Conservation (phyloP, 2,113 vertebrate genomes). For the Enhydra lutris region DNA sequence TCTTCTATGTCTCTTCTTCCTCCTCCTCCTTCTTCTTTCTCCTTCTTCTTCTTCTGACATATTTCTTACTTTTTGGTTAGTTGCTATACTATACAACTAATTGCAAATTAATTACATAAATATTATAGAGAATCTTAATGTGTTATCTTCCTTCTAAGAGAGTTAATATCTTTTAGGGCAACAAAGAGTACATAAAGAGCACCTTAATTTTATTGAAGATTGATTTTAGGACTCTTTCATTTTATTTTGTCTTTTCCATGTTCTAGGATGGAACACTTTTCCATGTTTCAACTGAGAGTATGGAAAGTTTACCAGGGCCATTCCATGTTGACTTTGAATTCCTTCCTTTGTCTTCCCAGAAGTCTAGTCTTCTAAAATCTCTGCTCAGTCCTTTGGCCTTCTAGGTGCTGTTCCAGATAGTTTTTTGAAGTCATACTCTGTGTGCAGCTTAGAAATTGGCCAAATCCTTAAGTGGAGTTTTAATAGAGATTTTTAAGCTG, state of each 20-base stretch:
- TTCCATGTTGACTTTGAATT: neutral
- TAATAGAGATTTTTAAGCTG: neutral
- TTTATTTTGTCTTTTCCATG: neutral
- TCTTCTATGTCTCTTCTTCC: neutral
- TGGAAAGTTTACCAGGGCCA: neutral
- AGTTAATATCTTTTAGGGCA: neutral
- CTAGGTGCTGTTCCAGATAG: neutral
- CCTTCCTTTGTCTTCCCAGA: neutral
- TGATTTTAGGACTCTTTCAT: constrained; percentile 17
- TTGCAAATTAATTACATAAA: neutral
- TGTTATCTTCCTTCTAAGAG: neutral
- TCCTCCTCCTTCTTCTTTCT: neutral
- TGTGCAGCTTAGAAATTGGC: neutral
- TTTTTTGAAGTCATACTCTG: neutral
- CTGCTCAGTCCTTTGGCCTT: neutral
- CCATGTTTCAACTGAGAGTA: neutral
- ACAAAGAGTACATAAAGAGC: neutral
- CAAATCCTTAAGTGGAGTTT: neutral
- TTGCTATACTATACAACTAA: neutral
- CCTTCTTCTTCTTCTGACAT: neutral
- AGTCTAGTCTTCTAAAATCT: neutral
- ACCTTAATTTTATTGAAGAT: neutral
- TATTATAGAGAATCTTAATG: neutral
- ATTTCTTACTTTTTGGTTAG: neutral
- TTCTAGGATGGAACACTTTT: neutral